Evolutionary conservation across 2,797 vertebrate genomes (phyloP).

Genomic region (Lepidocolaptes lacrymiger): DNA sequence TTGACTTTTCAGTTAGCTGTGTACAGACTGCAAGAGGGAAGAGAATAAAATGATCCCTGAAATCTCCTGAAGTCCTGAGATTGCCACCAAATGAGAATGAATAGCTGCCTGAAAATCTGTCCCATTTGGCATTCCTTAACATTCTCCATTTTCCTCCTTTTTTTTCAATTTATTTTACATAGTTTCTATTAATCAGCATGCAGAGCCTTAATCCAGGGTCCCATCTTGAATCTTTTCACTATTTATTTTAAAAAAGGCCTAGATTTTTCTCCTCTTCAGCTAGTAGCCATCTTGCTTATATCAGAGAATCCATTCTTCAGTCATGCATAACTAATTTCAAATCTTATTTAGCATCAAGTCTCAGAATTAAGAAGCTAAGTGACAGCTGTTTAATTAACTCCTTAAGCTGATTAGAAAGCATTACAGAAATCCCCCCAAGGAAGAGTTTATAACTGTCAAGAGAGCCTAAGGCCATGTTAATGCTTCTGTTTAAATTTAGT

Average conservation of each 20-base stretch:
- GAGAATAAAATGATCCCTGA: background rate
- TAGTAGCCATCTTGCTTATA: background rate
- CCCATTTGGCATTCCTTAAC: background rate
- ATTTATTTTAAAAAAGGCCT: background rate
- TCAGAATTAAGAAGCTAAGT: constrained; percentile 75
- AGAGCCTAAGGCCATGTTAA: constrained; percentile 52
- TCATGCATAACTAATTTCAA: constrained; percentile 70
- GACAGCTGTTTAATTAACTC: constrained; percentile 82
- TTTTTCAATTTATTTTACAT: no score
- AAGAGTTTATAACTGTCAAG: constrained; percentile 67
- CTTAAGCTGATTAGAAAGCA: constrained; percentile 80
- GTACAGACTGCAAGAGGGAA: background rate
- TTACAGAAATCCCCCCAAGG: constrained; percentile 71
- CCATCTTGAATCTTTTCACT: background rate
- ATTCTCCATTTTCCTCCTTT: background rate
- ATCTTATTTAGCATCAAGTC: constrained; percentile 74
- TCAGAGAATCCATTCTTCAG: background rate
- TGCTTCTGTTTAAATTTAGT: constrained; percentile 65
- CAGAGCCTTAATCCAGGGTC: background rate
- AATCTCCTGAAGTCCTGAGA: background rate
- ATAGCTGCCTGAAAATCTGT: background rate
- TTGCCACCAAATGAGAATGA: background rate
- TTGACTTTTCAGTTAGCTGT: background rate
- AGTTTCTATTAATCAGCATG: background rate
- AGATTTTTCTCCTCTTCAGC: background rate